A percentile compares a stretch with the other conserved stretches of the same genome.
Conservation (phyloP, 92 coral and sea anemone genomes). For the Siderastrea siderea region DNA sequence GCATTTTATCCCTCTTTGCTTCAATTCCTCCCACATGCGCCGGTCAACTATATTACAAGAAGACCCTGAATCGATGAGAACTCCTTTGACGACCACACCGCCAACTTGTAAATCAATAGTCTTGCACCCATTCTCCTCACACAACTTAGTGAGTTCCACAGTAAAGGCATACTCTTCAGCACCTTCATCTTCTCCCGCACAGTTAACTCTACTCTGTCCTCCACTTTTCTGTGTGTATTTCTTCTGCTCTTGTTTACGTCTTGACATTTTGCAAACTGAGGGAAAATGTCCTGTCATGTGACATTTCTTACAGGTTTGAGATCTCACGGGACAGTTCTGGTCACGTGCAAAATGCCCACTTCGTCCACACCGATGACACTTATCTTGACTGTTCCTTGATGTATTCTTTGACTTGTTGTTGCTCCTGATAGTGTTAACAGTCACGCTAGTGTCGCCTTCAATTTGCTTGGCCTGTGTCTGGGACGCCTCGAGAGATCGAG, state of each 20-base stretch:
- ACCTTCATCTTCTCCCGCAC: too few species aligned
- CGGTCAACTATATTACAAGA: constrained; percentile 44
- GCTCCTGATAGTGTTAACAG: background rate
- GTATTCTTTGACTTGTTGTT: background rate
- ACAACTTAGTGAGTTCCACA: too few species aligned
- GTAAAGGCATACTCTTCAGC: too few species aligned
- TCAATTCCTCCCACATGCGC: background rate
- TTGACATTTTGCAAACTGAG: too few species aligned
- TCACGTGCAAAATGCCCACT: constrained; percentile 42
- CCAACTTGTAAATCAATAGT: too few species aligned
- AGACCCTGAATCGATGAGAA: constrained; percentile 60
- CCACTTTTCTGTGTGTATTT: background rate
- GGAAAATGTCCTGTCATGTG: background rate
- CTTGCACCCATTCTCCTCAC: too few species aligned
- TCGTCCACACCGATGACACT: constrained; percentile 31
- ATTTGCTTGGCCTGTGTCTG: constrained; percentile 24
- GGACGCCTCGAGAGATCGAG: background rate
- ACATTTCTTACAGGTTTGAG: constrained; percentile 42
- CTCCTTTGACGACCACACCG: background rate
- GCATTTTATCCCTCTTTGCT: constrained; percentile 26
- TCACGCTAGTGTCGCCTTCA: background rate
- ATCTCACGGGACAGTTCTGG: constrained; percentile 36
- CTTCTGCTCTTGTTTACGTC: background rate
- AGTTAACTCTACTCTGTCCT: constrained; percentile 18
- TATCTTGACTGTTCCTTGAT: background rate